Percentiles rank a stretch among this genome's conserved stretches.
Evolutionary conservation across 2,797 vertebrate species (phyloP).

Genomic region (Leuciscus waleckii): DNA sequence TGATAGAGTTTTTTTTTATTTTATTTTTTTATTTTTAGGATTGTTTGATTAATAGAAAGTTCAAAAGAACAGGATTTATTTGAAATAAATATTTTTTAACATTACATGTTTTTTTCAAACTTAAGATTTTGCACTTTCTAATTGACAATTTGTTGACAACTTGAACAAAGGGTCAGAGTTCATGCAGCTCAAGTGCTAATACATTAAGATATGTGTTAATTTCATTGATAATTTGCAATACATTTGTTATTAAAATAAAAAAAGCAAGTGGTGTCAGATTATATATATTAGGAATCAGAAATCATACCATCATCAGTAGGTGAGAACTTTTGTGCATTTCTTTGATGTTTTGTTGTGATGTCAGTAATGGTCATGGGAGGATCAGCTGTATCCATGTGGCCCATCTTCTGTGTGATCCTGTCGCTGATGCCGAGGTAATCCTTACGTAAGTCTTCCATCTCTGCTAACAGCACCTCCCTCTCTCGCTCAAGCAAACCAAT

Average conservation of each 20-base stretch:
- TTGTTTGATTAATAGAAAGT: background rate
- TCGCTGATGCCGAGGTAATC: constrained; percentile 65
- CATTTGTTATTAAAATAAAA: background rate
- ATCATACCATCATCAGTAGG: constrained; percentile 25
- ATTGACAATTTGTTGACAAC: too few relatives aligned
- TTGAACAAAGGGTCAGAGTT: background rate
- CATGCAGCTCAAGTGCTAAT: background rate
- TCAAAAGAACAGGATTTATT: too few relatives aligned
- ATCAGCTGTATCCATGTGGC: constrained; percentile 46
- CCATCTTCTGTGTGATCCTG: constrained; percentile 60
- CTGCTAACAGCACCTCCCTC: constrained; percentile 53
- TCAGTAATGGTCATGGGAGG: constrained; percentile 50
- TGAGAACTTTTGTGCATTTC: background rate
- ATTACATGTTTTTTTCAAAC: too few relatives aligned
- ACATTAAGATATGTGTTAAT: background rate
- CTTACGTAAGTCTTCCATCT: constrained; percentile 60
- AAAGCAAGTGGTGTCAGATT: background rate
- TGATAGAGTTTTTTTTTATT: too few relatives aligned
- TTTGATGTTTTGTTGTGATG: constrained; percentile 30
- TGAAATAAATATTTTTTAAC: background rate
- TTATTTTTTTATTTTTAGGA: too few relatives aligned
- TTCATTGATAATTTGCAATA: background rate
- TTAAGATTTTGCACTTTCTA: background rate
- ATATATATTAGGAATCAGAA: background rate
- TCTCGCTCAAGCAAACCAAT: constrained; percentile 54